phyloP scores from a whole-genome alignment of 1,140 invertebrate species.

The Polypedilum vanderplanki region DNA sequence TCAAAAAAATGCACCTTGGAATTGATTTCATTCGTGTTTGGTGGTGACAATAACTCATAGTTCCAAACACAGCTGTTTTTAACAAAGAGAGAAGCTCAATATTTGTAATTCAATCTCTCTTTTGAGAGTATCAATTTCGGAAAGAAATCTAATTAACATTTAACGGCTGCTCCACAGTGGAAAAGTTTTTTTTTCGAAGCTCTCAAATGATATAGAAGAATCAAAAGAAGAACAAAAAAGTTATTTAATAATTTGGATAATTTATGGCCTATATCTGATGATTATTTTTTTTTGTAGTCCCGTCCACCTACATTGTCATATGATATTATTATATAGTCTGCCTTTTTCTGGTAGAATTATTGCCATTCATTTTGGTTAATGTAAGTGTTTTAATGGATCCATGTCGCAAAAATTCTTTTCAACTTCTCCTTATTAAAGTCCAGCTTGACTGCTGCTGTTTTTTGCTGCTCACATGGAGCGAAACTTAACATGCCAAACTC shows the following conservation, averaged over 20 bases:
- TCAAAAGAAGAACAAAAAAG: neutral
- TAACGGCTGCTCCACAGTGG: neutral
- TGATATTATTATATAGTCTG: neutral
- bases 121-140: neutral
- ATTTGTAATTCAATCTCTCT: neutral
- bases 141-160: slow-evolving; percentile 27
- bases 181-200: no score
- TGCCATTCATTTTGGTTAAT: neutral
- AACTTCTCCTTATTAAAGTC: neutral
- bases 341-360: neutral
- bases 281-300: slow-evolving; percentile 7
- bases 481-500: neutral
- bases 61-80: no score
- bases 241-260: slow-evolving; percentile 28
- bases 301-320: slow-evolving; percentile 4
- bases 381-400: slow-evolving; percentile 12
- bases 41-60: no score
- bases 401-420: slow-evolving; percentile 18
- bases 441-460: neutral
- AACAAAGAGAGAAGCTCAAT: no score
- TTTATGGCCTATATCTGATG: slow-evolving; percentile 3
- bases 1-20: no score
- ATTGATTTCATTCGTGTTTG: no score
- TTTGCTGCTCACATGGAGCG: neutral
- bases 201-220: neutral